Conservation (phyloP, 2,113 vertebrate genomes). For the Chrysemys picta region DNA sequence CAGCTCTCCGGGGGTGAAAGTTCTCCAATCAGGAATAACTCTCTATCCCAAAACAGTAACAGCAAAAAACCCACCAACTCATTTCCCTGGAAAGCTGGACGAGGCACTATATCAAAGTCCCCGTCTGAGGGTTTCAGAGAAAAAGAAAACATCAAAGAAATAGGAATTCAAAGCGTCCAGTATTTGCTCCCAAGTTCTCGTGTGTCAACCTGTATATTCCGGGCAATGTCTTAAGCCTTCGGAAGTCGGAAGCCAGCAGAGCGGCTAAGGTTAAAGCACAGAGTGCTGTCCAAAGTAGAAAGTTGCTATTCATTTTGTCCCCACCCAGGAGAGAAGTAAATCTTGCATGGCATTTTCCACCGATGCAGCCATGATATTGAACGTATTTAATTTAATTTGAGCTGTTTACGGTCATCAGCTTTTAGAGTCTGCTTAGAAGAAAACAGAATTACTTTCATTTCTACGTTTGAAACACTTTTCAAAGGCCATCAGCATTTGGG, state of each 20-base stretch:
- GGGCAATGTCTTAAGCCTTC: not conserved
- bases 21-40: not conserved
- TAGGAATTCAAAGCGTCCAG: not conserved
- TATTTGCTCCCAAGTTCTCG: not conserved
- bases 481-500: not conserved
- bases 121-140: rapidly evolving
- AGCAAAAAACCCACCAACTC: not conserved
- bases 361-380: rapidly evolving
- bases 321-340: not conserved
- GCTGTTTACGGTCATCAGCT: not conserved
- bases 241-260: not conserved
- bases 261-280: not conserved
- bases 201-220: rapidly evolving
- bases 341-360: not conserved
- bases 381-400: not conserved
- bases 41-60: not conserved
- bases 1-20: not conserved
- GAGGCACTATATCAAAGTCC: not conserved
- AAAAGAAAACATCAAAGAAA: not conserved
- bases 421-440: not conserved
- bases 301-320: not conserved
- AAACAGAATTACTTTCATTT: not conserved
- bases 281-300: not conserved
- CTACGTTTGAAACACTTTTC: not conserved
- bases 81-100: rapidly evolving